Conservation (phyloP, 2,113 vertebrate species). For the Mirza zaza region DNA sequence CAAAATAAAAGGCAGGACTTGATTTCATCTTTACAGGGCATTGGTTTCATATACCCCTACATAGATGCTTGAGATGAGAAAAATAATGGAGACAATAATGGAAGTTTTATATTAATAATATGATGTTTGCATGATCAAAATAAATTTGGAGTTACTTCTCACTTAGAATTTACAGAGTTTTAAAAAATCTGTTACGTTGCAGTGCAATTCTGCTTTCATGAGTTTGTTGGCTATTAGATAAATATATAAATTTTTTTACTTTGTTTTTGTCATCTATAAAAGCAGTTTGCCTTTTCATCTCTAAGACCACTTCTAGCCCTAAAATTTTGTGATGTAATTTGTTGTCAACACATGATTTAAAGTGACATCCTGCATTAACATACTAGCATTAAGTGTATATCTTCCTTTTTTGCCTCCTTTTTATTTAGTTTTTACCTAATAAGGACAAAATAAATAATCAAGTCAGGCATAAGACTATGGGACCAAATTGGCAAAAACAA, state of each 20-base stretch:
- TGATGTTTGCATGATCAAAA: not conserved
- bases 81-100: not conserved
- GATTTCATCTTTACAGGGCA: not conserved
- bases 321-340: constrained; percentile 9
- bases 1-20: constrained; percentile 17
- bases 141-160: not conserved
- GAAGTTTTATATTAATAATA: not conserved
- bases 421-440: not conserved
- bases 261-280: not conserved
- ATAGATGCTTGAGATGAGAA: constrained; percentile 27
- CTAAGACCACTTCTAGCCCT: not conserved
- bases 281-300: constrained; percentile 1
- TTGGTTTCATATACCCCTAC: not conserved
- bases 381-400: not conserved
- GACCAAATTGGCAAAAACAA: not conserved
- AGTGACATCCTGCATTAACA: not conserved
- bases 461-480: not conserved
- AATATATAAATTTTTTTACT: not conserved
- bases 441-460: constrained; percentile 13
- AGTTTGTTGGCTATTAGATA: not conserved
- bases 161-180: not conserved
- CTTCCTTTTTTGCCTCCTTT: not conserved
- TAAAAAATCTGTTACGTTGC: not conserved
- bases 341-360: not conserved
- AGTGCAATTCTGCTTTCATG: not conserved